These are phyloP conservation scores for Imbricaverruca yamaguchii DNA, from an alignment of 2,888 invertebrate genomes.

Conservation along the genomic window DNA sequence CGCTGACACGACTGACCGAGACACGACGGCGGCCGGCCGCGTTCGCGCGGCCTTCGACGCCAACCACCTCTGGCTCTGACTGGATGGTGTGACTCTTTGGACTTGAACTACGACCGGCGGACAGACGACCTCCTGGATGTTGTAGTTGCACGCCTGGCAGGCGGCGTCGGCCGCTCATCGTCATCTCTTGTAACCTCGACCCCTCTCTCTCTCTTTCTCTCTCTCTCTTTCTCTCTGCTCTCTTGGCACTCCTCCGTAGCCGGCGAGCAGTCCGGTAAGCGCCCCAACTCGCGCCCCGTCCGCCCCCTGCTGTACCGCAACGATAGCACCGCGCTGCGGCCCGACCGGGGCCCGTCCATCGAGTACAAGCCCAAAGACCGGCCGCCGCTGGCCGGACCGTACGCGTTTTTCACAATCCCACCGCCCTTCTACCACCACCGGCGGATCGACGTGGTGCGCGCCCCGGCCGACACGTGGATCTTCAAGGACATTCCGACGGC, in stretches of 20 bases:
- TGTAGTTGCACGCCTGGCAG: background rate
- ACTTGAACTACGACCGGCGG: conserved; percentile 23
- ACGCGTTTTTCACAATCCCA: conserved; percentile 81
- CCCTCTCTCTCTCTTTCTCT: background rate
- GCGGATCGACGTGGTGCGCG: conserved; percentile 65
- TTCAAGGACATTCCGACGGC: conserved; percentile 73
- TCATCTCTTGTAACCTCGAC: background rate
- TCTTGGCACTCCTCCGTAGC: no score
- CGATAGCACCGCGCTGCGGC: conserved; percentile 37
- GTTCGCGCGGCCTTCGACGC: no score
- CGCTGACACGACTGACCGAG: conserved; percentile 29
- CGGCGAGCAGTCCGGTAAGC: background rate
- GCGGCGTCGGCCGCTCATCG: background rate
- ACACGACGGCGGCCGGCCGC: conserved; percentile 21
- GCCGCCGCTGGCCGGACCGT: conserved; percentile 77
- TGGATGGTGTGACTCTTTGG: background rate
- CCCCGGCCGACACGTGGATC: conserved; percentile 71
- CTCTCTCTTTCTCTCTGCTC: background rate
- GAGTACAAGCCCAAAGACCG: conserved; percentile 41
- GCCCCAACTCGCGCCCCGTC: conserved; percentile 32
- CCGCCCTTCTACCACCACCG: conserved; percentile 69
- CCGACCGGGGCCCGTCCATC: conserved; percentile 48
- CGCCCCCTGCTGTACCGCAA: conserved; percentile 34
- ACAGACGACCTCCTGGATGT: conserved; percentile 24
- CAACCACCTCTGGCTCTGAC: no score